Base-by-base conservation (phyloP, 2,888 invertebrate genomes). In the Choristoneura rosaceana region DNA sequence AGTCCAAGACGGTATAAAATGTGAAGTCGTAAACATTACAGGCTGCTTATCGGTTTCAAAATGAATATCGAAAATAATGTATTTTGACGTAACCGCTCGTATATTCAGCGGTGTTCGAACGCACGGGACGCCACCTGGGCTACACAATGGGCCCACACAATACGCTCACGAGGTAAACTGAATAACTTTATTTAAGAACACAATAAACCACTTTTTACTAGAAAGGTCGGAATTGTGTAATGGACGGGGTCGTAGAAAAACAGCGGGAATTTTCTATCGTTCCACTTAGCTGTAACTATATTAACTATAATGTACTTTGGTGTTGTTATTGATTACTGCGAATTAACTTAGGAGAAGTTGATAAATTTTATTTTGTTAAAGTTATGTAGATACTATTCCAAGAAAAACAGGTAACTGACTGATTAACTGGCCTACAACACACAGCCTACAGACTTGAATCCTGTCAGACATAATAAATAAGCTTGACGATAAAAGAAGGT, bases 151-250 rank as follows among this genome's bases (percentile, higher is more conserved):
- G 80, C 84, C 83, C 80, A 77, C 83, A 91, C 91, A 92, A 92
- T 91, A 86, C 87, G 84, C 82, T 78, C 80, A 82, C 84, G 86
- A 87, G 89, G 87, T 87, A 90, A 89, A 90, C 89, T 89, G 91
- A 92, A 93, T 92, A 91, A 91, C 91, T 92, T 92, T 92, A 92
- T 93, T 92, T 91, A 89, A 88, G 91, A 91, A 92, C 90, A 92
- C 91, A 93, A 92, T 92, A 92, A 92, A 92, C 90, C 91, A 92
- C 92, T 92, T 92, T 90, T 91, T 91, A 88, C 84, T 84, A 86
- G 84, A 88, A 88, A 90, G 87, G 86, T 85, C 84, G 83, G 84
- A 85, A 89, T 89, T 86, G 87, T 84, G 82, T 88, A 86, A 86
- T 84, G 84, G 80, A 85, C 79, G 84, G 84, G 81, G 79, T 78